phyloP scores from a whole-genome alignment of 1,140 invertebrate genomes.

The Zaprionus ghesquierei region DNA sequence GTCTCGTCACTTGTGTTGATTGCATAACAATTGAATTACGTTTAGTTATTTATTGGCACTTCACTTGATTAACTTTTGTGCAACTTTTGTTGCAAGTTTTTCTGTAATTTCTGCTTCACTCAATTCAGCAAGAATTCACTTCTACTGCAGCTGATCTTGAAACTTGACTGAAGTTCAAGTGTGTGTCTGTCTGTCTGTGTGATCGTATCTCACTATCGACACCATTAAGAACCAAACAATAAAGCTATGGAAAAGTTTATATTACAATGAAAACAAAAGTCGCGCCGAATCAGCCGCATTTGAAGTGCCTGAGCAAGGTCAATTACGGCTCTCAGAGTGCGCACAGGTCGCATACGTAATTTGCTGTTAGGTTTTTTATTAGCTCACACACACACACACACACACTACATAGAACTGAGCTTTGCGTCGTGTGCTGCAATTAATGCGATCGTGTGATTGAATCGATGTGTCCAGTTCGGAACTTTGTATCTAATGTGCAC shows the following conservation, averaged over 20 bases:
- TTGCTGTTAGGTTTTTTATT: constrained; percentile 39
- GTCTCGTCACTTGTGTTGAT: constrained; percentile 37
- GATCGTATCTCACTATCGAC: not conserved
- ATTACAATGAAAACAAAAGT: constrained; percentile 22
- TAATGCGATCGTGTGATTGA: constrained; percentile 40
- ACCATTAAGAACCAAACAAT: constrained; percentile 5
- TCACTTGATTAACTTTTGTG: constrained; percentile 40
- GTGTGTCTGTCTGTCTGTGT: not conserved
- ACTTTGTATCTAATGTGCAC: constrained; percentile 4
- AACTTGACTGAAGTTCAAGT: constrained; percentile 12
- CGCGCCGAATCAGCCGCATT: constrained; percentile 19
- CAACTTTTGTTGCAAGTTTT: constrained; percentile 27
- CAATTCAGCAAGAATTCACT: not conserved
- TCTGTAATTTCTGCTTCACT: not conserved
- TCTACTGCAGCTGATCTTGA: not conserved
- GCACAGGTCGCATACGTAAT: constrained; percentile 55
- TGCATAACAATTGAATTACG: constrained; percentile 57
- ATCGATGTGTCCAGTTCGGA: constrained; percentile 6
- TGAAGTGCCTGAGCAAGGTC: constrained; percentile 46
- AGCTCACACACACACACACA: constrained; percentile 13
- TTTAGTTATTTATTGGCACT: constrained; percentile 42
- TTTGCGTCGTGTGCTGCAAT: constrained; percentile 23
- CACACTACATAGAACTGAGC: constrained; percentile 9
- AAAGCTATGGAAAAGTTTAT: constrained; percentile 10
- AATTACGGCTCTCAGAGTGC: constrained; percentile 35